Percentiles rank a stretch among this genome's conserved stretches.
phyloP scores from a whole-genome alignment of 2,888 invertebrate genomes.

The Sphaeridia pumilis region DNA sequence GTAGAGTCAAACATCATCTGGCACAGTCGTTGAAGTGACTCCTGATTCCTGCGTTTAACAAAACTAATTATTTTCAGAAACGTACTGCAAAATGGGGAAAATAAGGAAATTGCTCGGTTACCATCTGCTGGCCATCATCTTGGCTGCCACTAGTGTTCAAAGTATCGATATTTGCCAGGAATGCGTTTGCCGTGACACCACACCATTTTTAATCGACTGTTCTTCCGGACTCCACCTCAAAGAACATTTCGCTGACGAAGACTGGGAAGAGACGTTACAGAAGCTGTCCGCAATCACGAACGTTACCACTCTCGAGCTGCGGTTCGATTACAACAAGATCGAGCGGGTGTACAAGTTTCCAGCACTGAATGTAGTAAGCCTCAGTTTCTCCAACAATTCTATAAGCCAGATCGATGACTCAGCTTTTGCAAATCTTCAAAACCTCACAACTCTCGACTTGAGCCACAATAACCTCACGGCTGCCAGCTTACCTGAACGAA shows the following conservation, averaged over 20 bases:
- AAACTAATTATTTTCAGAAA: too few species aligned
- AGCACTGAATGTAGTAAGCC: conserved; percentile 9
- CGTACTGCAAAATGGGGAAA: too few species aligned
- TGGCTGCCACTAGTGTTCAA: too few species aligned
- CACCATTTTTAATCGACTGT: conserved; percentile 13
- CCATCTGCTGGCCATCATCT: too few species aligned
- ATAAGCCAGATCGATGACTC: conserved; percentile 21
- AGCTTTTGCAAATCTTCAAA: conserved; percentile 25
- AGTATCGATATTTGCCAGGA: conserved; percentile 15
- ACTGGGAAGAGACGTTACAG: conserved; percentile 14
- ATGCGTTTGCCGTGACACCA: conserved; percentile 10
- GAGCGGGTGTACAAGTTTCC: conserved; percentile 17
- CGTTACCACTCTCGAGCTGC: conserved; percentile 12
- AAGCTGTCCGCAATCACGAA: not conserved
- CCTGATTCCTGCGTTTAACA: too few species aligned
- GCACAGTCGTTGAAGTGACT: too few species aligned
- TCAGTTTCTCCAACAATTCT: conserved; percentile 19
- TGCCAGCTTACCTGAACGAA: conserved; percentile 17
- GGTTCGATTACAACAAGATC: conserved; percentile 22
- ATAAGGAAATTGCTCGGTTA: too few species aligned
- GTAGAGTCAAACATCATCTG: too few species aligned
- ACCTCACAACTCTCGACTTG: conserved; percentile 21
- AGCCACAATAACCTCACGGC: conserved; percentile 23
- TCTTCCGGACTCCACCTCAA: not conserved
- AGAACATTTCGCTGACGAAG: conserved; percentile 1